A percentile compares a stretch with the other conserved stretches of the same genome.
Conservation (phyloP, 2,888 invertebrate genomes). For the Philhelius pedissequus region DNA sequence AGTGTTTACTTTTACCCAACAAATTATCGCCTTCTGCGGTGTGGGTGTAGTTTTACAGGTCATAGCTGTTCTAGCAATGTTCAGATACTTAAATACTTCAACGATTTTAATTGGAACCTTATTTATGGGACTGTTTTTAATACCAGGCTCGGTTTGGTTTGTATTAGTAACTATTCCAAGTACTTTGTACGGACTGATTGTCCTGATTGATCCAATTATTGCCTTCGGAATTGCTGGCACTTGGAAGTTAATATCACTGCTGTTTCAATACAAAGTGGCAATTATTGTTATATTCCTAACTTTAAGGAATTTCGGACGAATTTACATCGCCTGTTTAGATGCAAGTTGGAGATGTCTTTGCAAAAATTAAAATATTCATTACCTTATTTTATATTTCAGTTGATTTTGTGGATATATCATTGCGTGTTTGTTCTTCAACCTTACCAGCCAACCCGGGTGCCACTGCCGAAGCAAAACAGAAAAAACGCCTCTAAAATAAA, state of each 20-base stretch:
- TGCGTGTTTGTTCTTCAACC: conserved; percentile 47
- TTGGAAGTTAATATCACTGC: background rate
- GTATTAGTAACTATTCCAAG: conserved; percentile 67
- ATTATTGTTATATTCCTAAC: conserved; percentile 57
- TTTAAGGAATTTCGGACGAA: conserved; percentile 50
- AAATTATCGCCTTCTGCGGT: conserved; percentile 41
- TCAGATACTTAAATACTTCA: conserved; percentile 59
- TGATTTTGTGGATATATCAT: conserved; percentile 16
- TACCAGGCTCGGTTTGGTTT: conserved; percentile 69
- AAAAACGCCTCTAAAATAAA: conserved; percentile 16
- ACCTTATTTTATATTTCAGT: conserved; percentile 33
- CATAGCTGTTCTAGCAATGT: conserved; percentile 55
- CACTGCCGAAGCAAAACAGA: background rate
- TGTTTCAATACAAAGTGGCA: conserved; percentile 69
- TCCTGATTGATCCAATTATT: conserved; percentile 60
- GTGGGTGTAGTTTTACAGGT: conserved; percentile 54
- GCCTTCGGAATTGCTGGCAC: conserved; percentile 53
- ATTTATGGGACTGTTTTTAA: conserved; percentile 65
- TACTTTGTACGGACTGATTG: conserved; percentile 32
- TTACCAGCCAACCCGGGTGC: background rate
- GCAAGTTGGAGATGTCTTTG: background rate
- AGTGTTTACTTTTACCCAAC: conserved; percentile 50
- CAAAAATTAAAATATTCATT: background rate
- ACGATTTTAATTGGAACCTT: conserved; percentile 50
- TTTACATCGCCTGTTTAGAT: background rate